A percentile compares a stretch with the other conserved stretches of the same genome.
These are phyloP conservation scores for Manis javanica DNA, from an alignment of 2,797 vertebrate genomes.

Conservation along the genomic window DNA sequence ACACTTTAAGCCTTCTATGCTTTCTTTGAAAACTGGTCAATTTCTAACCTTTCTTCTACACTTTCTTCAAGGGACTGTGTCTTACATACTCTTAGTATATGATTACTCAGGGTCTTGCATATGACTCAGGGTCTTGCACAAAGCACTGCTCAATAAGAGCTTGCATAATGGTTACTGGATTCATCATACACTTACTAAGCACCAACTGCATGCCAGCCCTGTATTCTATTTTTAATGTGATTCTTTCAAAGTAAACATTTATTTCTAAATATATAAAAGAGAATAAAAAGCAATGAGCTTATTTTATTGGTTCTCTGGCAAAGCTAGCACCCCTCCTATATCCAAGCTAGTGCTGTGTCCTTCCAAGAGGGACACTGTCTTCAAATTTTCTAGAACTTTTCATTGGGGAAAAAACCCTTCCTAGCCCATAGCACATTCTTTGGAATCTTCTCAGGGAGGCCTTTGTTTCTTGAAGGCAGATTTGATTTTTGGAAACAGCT, in stretches of 20 bases:
- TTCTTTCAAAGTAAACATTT: slow-evolving; percentile 34
- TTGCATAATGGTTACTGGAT: background rate
- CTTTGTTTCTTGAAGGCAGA: slow-evolving; percentile 65
- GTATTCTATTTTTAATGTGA: background rate
- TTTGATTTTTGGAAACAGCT: slow-evolving; percentile 66
- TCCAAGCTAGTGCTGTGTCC: background rate
- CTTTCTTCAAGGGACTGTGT: background rate
- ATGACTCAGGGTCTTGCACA: background rate
- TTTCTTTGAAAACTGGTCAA: too few relatives aligned
- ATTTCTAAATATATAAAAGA: slow-evolving; percentile 19
- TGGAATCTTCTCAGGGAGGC: slow-evolving; percentile 40
- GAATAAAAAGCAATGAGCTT: background rate
- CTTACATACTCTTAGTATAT: too few relatives aligned
- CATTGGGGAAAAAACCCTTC: background rate
- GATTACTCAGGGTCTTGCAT: too few relatives aligned
- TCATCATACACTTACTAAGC: background rate
- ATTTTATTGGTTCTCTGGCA: slow-evolving; percentile 1
- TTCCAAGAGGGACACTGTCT: background rate
- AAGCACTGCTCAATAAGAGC: background rate
- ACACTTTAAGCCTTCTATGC: background rate
- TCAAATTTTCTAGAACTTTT: slow-evolving; percentile 42
- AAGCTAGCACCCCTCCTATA: slow-evolving; percentile 4
- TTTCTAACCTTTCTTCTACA: background rate
- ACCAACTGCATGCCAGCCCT: background rate
- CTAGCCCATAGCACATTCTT: slow-evolving; percentile 28